Evolutionary conservation across 2,797 vertebrate species (phyloP), one percentile per base, ranked within the genome.

Genomic region (Galago senegalensis): DNA sequence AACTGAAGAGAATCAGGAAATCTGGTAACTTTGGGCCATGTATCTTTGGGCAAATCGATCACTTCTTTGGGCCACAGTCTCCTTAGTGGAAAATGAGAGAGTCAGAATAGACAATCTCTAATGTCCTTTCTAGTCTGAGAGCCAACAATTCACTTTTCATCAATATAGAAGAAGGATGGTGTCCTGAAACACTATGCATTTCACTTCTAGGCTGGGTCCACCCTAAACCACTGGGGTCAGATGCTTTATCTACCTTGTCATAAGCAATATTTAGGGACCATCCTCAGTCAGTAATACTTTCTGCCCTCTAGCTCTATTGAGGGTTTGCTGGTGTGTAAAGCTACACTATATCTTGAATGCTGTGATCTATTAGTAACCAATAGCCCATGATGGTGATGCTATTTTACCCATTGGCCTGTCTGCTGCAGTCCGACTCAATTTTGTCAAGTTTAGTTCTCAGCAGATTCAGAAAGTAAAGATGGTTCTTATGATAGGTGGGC

Each of bases 181-280:
- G 29, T 92, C 49, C 23, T 75, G 63, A 92, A 85, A 77, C 9
- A 72, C 13, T 7, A 20, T 2, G 1, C 1, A n/a, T 91, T 89
- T 89, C 65, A 34, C 34, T 91, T 34, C 8, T 65, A 73, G 60
- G 60, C 40, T 72, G 31, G 58, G 14, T 4, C 77, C 49, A 5
- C 82, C 40, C 37, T 84, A 79, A 85, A 82, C 96, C 17, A 46
- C 40, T 89, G 40, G 49, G 29, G 49, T 88, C 43, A 72, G 61
- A 90, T 87, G 73, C 20, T 83, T 79, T 77, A 43, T 72, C 1
- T 56, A 83, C 75, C 31, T n/a, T 89, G 11, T 91, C 87, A 40
- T 93, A 75, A 94, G 88, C 94, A 46, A n/a, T 65, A 60, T 65
- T 29, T 17, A 60, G 49, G 49, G 87, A 29, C 29, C 46, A n/a